These are phyloP conservation scores for Brachyptera risi DNA, from an alignment of 2,888 invertebrate species.

Conservation along the genomic window DNA sequence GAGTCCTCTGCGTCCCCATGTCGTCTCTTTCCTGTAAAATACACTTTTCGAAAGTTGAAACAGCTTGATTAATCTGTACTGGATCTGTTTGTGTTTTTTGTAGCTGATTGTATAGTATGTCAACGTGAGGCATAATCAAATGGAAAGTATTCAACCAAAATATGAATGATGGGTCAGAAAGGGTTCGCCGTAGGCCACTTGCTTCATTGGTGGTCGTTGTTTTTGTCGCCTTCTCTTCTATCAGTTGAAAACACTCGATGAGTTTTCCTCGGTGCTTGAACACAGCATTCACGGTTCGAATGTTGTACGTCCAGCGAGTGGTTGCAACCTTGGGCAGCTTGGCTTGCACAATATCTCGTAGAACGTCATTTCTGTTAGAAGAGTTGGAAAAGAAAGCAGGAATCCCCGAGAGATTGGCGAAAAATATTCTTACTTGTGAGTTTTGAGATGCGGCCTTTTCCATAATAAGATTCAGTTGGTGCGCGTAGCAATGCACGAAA, in stretches of 20 bases:
- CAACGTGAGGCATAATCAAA: slow-evolving; percentile 36
- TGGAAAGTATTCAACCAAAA: slow-evolving; percentile 38
- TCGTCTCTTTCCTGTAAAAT: slow-evolving; percentile 23
- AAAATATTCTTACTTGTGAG: slow-evolving; percentile 38
- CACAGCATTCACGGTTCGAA: slow-evolving; percentile 30
- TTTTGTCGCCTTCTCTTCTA: slow-evolving; percentile 25
- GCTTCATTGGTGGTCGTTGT: slow-evolving; percentile 22
- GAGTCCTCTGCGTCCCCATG: neutral
- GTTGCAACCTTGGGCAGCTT: slow-evolving; percentile 26
- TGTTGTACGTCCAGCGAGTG: slow-evolving; percentile 34
- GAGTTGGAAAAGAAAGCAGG: slow-evolving; percentile 37
- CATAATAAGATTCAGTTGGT: slow-evolving; percentile 35
- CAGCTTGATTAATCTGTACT: slow-evolving; percentile 20
- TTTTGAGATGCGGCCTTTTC: slow-evolving; percentile 36
- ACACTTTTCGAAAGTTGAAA: slow-evolving; percentile 27
- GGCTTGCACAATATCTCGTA: slow-evolving; percentile 33
- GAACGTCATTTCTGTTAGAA: slow-evolving; percentile 34
- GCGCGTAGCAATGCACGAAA: slow-evolving; percentile 37
- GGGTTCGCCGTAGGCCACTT: neutral
- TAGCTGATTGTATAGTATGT: slow-evolving; percentile 35
- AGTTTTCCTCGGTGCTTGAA: slow-evolving; percentile 34
- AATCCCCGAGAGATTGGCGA: slow-evolving; percentile 36
- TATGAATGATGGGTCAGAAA: slow-evolving; percentile 29
- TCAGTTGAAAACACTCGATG: slow-evolving; percentile 36
- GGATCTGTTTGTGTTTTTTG: slow-evolving; percentile 27